Evolutionary conservation across 1,140 invertebrate species (phyloP), one percentile per base, ranked within the genome.

Genomic region (Protaetia brevitarsis): DNA sequence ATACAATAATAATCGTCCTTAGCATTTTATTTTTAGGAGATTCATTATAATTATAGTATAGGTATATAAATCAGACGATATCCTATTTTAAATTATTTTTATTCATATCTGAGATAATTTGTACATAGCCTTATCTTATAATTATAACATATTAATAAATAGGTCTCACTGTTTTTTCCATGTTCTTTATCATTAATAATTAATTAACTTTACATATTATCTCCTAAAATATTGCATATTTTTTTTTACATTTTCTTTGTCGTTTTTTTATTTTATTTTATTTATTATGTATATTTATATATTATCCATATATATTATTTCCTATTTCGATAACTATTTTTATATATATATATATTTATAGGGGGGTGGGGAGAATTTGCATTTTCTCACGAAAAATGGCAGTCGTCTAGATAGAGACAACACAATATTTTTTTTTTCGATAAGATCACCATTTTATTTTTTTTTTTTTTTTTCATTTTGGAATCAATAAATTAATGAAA

Each of bases 91-190:
- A 59, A 59, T 59, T 59, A 29, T 13, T 65, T 66, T 66, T 66
- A 66, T 66, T 66, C 61, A 23, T 71, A 69, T 67, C 65, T 66
- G 68, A 69, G 68, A 69, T 66, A 71, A 45, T 68, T 71, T 71
- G 68, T 68, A 71, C 70, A 71, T 69, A 66, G 66, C 28, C 68
- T 69, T 71, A 69, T 51, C 26, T 34, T 51, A 23, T 23, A 51
- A 23, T 23, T 16, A 26, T 67, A 62, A 62, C 66, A 66, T 66
- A 63, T 69, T 51, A 69, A 67, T 65, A 67, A 64, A 69, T 69
- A 66, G 31, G 67, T 71, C 70, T 71, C 70, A 71, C 70, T 71
- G 58, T 69, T 66, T 63, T 65, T 68, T 68, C 67, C 64, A 65
- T 51, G 56, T 69, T 51, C 19, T 51, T 51, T 19, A 51, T 19